A percentile compares a stretch with the other conserved stretches of the same genome.
phyloP scores from a whole-genome alignment of 30 jellyfish, hydroid and myxozoan species.

The Hydra vulgaris region DNA sequence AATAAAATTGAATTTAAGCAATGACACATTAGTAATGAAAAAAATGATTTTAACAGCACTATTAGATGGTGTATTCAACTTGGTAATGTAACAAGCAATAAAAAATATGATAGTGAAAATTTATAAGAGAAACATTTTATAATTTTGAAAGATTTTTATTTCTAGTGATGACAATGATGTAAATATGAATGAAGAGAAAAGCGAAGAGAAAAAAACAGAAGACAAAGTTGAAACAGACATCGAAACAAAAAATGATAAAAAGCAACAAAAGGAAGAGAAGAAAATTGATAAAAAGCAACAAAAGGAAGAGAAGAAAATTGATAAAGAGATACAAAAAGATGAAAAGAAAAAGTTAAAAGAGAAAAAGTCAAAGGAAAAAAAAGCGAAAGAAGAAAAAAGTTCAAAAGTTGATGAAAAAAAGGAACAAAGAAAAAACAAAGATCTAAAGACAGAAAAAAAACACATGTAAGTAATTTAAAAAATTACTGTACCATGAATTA shows the following conservation, averaged over 20 bases:
- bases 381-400: conserved; percentile 29
- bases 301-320: not conserved
- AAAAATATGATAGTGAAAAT: too few species aligned
- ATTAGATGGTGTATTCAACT: too few species aligned
- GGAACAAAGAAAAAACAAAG: conserved; percentile 22
- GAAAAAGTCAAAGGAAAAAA: conserved; percentile 28
- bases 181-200: conserved; percentile 51
- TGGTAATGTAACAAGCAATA: too few species aligned
- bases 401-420: conserved; percentile 41
- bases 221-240: conserved; percentile 7
- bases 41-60: too few species aligned
- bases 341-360: conserved; percentile 42
- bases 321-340: conserved; percentile 29
- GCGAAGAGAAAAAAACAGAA: too few species aligned
- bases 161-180: conserved; percentile 4
- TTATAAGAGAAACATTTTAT: too few species aligned
- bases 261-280: not conserved
- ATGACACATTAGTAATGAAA: too few species aligned
- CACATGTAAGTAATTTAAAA: too few species aligned
- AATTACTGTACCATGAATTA: too few species aligned
- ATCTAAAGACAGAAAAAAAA: too few species aligned
- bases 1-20: too few species aligned
- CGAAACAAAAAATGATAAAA: conserved; percentile 10
- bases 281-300: not conserved
- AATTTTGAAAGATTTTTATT: too few species aligned